A percentile compares a stretch with the other conserved stretches of the same genome.
These are phyloP conservation scores for Aselliscus stoliczkanus DNA, from an alignment of 2,797 vertebrate species.

Conservation along the genomic window DNA sequence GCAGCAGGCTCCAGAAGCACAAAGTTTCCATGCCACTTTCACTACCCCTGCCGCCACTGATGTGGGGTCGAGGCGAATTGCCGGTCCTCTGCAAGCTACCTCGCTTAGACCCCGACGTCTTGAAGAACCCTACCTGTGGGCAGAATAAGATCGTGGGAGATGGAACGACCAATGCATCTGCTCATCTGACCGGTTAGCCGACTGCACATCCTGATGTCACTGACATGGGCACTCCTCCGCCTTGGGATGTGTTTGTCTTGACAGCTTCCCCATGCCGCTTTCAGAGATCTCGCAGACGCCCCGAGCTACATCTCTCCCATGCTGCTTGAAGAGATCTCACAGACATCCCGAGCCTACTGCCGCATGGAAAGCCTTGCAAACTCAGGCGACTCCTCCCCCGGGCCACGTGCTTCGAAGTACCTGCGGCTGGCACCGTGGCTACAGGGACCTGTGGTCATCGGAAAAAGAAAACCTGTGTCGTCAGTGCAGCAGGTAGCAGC, in stretches of 20 bases:
- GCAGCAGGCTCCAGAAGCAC: conserved; percentile 82
- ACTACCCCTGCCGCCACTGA: conserved; percentile 73
- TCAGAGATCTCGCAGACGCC: too few relatives aligned
- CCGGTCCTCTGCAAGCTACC: conserved; percentile 87
- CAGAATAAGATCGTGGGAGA: conserved; percentile 87
- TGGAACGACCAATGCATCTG: conserved; percentile 55
- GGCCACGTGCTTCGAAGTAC: background rate
- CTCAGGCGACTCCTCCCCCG: background rate
- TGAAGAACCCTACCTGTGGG: conserved; percentile 84
- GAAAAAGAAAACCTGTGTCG: too few relatives aligned
- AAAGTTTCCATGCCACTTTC: conserved; percentile 80
- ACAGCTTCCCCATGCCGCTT: too few relatives aligned
- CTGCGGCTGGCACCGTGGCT: background rate
- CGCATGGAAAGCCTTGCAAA: background rate
- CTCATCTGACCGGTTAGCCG: conserved; percentile 68
- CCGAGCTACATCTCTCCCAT: too few relatives aligned
- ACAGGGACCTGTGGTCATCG: conserved; percentile 66
- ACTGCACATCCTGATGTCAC: conserved; percentile 79
- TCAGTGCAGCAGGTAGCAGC: too few relatives aligned
- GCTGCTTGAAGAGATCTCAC: too few relatives aligned
- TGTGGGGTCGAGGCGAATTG: conserved; percentile 83
- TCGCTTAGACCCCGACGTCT: conserved; percentile 83
- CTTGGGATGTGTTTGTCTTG: too few relatives aligned
- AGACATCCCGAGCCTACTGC: background rate
- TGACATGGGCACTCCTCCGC: background rate